phyloP scores from a whole-genome alignment of 2,888 invertebrate species.

The Epinotia nisella region DNA sequence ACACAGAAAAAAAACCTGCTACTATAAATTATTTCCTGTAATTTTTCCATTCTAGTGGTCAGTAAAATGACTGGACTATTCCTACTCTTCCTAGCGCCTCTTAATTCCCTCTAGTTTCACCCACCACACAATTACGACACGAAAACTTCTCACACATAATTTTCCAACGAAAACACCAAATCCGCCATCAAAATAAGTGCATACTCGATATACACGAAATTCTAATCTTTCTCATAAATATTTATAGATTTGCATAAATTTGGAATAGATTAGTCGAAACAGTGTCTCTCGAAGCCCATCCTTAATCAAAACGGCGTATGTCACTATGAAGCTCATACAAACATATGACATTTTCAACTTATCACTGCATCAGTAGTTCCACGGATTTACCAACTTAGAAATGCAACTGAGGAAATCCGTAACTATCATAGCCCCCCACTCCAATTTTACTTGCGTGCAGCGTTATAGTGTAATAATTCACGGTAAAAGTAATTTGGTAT shows the following conservation, averaged over 20 bases:
- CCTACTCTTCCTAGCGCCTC: neutral
- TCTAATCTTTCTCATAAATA: slow-evolving; percentile 44
- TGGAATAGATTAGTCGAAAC: slow-evolving; percentile 45
- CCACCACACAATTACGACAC: slow-evolving; percentile 24
- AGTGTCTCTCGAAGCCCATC: slow-evolving; percentile 22
- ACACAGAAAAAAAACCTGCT: no score
- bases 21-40: no score
- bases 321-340: neutral
- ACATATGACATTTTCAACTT: neutral
- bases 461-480: neutral
- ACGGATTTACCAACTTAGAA: slow-evolving; percentile 11
- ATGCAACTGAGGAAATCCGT: neutral
- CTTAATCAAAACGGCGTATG: neutral
- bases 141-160: slow-evolving; percentile 27
- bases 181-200: slow-evolving; percentile 45
- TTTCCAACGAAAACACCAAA: slow-evolving; percentile 25
- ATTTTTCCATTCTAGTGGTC: no score
- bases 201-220: slow-evolving; percentile 37
- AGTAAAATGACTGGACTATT: no score
- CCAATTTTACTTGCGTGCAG: neutral
- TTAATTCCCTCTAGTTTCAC: neutral
- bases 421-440: neutral
- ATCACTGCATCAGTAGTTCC: slow-evolving; percentile 1
- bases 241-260: slow-evolving; percentile 45
- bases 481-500: neutral